These are phyloP conservation scores for Prionailurus viverrinus DNA, from an alignment of 2,113 vertebrate species.

Conservation along the genomic window DNA sequence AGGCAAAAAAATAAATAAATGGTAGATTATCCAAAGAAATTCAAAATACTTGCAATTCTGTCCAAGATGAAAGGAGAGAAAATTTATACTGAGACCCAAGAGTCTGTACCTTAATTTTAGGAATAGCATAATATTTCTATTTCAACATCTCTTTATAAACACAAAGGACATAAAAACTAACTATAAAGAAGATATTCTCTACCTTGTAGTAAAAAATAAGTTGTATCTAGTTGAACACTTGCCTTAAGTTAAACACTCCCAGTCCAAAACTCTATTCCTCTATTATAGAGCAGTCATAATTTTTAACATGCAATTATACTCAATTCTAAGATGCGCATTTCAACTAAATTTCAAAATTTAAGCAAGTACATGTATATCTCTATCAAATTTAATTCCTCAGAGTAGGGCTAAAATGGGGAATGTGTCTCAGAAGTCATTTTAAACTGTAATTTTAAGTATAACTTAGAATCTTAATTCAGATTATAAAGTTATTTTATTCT, in stretches of 20 bases:
- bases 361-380: constrained; percentile 35
- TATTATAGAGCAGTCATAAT: background rate
- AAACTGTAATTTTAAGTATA: constrained; percentile 59
- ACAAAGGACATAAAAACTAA: constrained; percentile 48
- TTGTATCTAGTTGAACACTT: constrained; percentile 5
- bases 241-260: constrained; percentile 23
- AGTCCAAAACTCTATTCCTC: constrained; percentile 41
- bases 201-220: constrained; percentile 23
- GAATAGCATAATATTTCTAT: background rate
- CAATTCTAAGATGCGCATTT: constrained; percentile 33
- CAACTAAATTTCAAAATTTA: constrained; percentile 63
- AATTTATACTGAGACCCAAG: constrained; percentile 26
- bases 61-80: background rate
- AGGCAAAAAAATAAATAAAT: constrained; percentile 52
- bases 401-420: constrained; percentile 48
- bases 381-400: constrained; percentile 61
- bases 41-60: constrained; percentile 16
- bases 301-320: constrained; percentile 61
- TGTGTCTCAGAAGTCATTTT: constrained; percentile 58
- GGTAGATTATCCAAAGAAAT: constrained; percentile 13
- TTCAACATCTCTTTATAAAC: constrained; percentile 4
- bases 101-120: background rate
- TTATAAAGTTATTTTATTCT: constrained; percentile 20
- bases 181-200: background rate
- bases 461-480: constrained; percentile 31